Conservation (phyloP, 2,113 vertebrate species). For the Anarhynchus alexandrinus region DNA sequence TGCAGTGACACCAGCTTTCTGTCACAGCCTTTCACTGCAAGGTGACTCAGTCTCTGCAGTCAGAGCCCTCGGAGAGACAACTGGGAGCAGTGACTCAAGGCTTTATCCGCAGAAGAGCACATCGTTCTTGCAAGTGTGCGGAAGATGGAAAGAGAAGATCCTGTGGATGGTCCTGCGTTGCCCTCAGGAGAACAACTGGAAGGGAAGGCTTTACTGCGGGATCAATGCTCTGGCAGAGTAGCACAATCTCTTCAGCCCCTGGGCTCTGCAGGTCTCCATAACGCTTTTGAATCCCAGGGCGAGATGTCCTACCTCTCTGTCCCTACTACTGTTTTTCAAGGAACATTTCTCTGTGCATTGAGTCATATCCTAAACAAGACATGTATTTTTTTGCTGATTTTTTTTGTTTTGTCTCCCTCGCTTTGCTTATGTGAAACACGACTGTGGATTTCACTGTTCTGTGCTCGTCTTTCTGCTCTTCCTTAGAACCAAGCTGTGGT, state of each 20-base stretch:
- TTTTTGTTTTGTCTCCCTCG: not conserved
- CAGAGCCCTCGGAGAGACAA: fast-evolving
- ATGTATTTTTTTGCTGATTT: not conserved
- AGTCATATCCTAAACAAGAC: not conserved
- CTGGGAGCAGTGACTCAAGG: not conserved
- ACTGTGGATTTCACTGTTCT: not conserved
- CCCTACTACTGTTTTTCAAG: not conserved
- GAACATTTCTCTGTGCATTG: not conserved
- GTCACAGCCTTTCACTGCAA: not conserved
- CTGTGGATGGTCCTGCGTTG: not conserved
- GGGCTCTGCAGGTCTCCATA: not conserved
- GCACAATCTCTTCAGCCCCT: not conserved
- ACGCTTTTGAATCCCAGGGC: not conserved
- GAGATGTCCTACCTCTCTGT: not conserved
- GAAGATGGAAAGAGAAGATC: not conserved
- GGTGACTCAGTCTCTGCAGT: not conserved
- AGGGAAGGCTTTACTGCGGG: not conserved
- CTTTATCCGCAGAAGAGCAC: not conserved
- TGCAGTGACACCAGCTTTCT: not conserved
- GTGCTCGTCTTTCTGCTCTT: not conserved
- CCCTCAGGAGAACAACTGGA: not conserved
- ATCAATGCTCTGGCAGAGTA: not conserved
- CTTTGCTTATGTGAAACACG: not conserved
- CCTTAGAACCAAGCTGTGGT: not conserved
- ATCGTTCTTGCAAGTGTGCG: fast-evolving